These are phyloP conservation scores for Pinctada fucata DNA, from an alignment of 2,888 invertebrate genomes.

Conservation along the genomic window DNA sequence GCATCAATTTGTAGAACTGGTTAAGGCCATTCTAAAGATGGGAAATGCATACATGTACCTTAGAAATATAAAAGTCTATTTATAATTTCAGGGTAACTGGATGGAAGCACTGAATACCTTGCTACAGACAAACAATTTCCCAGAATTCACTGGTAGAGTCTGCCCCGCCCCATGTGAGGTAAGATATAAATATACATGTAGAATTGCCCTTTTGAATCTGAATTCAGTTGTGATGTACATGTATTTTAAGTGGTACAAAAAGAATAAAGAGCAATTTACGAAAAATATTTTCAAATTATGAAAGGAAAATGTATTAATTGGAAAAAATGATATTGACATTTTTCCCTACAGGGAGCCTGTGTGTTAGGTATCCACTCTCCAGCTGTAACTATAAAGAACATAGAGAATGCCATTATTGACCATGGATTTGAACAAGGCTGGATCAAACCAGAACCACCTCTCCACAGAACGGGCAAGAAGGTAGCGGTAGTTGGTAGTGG, in stretches of 20 bases:
- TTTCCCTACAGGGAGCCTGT: conserved; percentile 86
- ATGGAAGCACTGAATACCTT: conserved; percentile 93
- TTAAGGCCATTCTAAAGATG: too few species aligned
- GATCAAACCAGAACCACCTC: conserved; percentile 90
- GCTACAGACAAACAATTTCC: conserved; percentile 98
- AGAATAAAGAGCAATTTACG: too few species aligned
- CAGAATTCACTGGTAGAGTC: conserved; percentile 94
- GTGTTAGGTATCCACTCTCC: conserved; percentile 97
- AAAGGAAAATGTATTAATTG: too few species aligned
- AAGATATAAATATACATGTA: conserved; percentile 16
- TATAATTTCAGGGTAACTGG: conserved; percentile 86
- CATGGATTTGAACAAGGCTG: conserved; percentile 97
- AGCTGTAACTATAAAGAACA: conserved; percentile 98
- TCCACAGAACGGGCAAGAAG: conserved; percentile 85
- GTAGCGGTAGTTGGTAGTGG: conserved; percentile 96
- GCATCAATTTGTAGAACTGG: too few species aligned
- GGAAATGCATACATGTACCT: too few species aligned
- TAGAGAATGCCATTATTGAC: conserved; percentile 99
- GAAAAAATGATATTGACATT: too few species aligned
- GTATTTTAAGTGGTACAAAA: too few species aligned
- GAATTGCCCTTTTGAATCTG: too few species aligned
- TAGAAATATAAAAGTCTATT: neutral
- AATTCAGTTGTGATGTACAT: too few species aligned
- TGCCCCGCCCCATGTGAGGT: conserved; percentile 94
- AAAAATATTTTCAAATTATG: too few species aligned